Conservation (phyloP, 2,888 invertebrate genomes). For the Keiferia lycopersicella region DNA sequence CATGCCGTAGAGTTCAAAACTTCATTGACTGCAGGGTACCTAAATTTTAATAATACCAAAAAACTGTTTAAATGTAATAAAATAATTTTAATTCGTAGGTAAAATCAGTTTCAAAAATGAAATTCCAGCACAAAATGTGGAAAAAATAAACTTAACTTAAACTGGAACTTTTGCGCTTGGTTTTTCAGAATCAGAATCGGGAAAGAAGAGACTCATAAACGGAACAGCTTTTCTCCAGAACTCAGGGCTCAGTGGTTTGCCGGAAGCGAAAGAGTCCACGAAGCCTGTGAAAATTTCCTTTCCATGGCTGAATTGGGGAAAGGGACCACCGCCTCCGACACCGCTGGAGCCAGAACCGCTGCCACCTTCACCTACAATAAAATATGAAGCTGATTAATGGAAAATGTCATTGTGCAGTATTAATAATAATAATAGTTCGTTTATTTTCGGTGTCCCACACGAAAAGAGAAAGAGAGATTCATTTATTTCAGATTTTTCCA, state of each 20-base stretch:
- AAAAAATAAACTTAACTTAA: not conserved
- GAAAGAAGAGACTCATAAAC: not conserved
- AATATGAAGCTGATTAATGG: not conserved
- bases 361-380: not conserved
- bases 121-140: not conserved
- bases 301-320: not conserved
- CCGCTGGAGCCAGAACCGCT: not conserved
- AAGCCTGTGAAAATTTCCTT: not conserved
- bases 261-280: not conserved
- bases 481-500: too few relatives aligned
- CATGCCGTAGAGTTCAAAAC: too few relatives aligned
- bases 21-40: too few relatives aligned
- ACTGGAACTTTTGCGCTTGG: not conserved
- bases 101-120: too few relatives aligned
- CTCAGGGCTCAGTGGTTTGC: not conserved
- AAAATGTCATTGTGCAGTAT: too few relatives aligned
- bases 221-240: not conserved
- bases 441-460: too few relatives aligned
- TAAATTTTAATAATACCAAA: too few relatives aligned
- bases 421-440: too few relatives aligned
- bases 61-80: too few relatives aligned
- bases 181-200: not conserved
- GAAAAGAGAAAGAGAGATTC: too few relatives aligned
- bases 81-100: not conserved
- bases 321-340: not conserved